A percentile compares a stretch with the other conserved stretches of the same genome.
phyloP scores from a whole-genome alignment of 2,797 vertebrate species.

The Telmatherina bonti region DNA sequence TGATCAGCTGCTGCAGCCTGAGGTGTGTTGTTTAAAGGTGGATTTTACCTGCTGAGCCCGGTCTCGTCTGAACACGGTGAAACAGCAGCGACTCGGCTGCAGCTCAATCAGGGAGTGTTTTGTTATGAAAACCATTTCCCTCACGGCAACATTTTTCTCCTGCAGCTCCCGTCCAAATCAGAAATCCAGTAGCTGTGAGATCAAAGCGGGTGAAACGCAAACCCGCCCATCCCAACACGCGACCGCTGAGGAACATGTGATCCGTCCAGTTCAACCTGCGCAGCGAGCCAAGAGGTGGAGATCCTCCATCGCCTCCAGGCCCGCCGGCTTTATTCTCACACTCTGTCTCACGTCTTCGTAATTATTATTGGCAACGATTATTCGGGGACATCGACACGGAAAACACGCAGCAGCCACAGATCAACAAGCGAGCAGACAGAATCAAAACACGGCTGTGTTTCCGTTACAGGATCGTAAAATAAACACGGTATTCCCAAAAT shows the following conservation, averaged over 20 bases:
- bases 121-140: constrained; percentile 60
- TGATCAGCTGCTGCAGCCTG: too few species aligned
- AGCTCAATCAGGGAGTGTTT: constrained; percentile 50
- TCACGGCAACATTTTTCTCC: constrained; percentile 62
- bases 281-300: constrained; percentile 35
- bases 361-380: too few species aligned
- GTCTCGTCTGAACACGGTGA: too few species aligned
- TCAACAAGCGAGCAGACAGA: too few species aligned
- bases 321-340: background rate
- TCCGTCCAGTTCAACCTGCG: constrained; percentile 58
- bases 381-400: too few species aligned
- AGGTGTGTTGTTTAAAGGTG: too few species aligned
- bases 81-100: constrained; percentile 26
- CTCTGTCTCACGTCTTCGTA: too few species aligned
- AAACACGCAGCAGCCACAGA: too few species aligned
- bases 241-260: constrained; percentile 1
- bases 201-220: constrained; percentile 30
- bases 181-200: constrained; percentile 40
- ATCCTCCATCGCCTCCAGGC: background rate
- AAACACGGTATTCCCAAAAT: too few species aligned
- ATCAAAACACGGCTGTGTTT: too few species aligned
- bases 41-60: too few species aligned
- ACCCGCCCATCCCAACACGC: constrained; percentile 6
- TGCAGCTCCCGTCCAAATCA: constrained; percentile 7
- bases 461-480: too few species aligned